Percentiles rank a stretch among this genome's conserved stretches.
Conservation (phyloP, 2,888 invertebrate genomes). For the Acanthococcus lagerstroemiae region DNA sequence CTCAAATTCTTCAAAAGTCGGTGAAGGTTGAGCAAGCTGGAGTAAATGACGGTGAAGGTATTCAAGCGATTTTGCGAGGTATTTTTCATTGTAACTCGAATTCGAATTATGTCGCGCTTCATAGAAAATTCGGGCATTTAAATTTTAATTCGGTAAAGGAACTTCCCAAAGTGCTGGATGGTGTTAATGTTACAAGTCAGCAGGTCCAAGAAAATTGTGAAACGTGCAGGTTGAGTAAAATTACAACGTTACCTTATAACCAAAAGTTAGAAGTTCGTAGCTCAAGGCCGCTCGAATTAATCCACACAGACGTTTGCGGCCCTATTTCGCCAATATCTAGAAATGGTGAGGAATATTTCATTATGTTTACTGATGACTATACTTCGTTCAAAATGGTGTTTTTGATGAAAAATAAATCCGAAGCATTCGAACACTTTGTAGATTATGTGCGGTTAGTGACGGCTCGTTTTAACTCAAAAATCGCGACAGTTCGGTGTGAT, state of each 20-base stretch:
- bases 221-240: neutral
- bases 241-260: neutral
- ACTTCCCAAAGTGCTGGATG: neutral
- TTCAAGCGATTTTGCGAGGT: no score
- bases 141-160: no score
- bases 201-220: no score
- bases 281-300: neutral
- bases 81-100: no score
- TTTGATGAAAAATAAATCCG: neutral
- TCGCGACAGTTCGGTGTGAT: neutral
- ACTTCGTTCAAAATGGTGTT: neutral
- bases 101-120: no score
- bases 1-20: no score
- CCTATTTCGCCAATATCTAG: neutral
- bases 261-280: neutral
- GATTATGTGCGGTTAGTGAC: neutral
- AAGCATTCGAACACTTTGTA: neutral
- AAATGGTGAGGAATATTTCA: neutral
- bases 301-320: neutral
- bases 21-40: no score
- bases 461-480: neutral
- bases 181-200: neutral
- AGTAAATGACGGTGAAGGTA: no score
- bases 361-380: neutral
- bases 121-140: no score